Percentiles rank a stretch among this genome's conserved stretches.
Conservation (phyloP, 2,113 vertebrate species). For the Arenaria interpres region DNA sequence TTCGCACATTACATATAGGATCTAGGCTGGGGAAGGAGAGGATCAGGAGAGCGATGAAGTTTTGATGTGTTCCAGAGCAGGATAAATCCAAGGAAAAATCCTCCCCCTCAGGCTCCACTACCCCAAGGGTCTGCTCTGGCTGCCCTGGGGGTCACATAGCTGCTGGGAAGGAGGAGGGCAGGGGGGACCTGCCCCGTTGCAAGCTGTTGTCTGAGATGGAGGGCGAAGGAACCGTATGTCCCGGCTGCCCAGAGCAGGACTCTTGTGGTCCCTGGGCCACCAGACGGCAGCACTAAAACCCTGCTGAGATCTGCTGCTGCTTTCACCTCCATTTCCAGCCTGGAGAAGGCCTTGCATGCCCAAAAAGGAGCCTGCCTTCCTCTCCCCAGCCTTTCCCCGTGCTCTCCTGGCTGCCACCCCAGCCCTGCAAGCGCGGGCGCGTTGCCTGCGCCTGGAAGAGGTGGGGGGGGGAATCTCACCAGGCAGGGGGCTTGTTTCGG, state of each 20-base stretch:
- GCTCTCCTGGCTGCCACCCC: too few species aligned
- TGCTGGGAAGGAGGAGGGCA: neutral
- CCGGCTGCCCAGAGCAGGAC: neutral
- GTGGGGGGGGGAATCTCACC: fast-evolving
- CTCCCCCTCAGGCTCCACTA: fast-evolving
- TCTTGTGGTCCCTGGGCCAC: neutral
- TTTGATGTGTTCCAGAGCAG: neutral
- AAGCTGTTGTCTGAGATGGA: neutral
- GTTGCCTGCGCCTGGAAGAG: fast-evolving
- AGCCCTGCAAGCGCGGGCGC: neutral
- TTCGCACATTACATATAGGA: fast-evolving
- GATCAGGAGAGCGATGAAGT: neutral
- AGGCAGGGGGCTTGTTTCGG: neutral
- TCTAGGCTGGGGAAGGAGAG: neutral
- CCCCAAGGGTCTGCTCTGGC: neutral
- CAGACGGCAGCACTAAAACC: neutral
- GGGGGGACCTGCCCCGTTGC: neutral
- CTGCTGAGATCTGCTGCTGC: neutral
- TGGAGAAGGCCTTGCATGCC: neutral
- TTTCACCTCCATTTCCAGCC: neutral
- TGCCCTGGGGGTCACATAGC: fast-evolving
- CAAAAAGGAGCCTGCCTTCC: neutral
- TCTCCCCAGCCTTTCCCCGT: fast-evolving
- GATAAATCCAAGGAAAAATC: neutral
- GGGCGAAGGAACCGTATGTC: fast-evolving